Conservation (phyloP, 2,797 vertebrate species). For the Siniperca scherzeri region DNA sequence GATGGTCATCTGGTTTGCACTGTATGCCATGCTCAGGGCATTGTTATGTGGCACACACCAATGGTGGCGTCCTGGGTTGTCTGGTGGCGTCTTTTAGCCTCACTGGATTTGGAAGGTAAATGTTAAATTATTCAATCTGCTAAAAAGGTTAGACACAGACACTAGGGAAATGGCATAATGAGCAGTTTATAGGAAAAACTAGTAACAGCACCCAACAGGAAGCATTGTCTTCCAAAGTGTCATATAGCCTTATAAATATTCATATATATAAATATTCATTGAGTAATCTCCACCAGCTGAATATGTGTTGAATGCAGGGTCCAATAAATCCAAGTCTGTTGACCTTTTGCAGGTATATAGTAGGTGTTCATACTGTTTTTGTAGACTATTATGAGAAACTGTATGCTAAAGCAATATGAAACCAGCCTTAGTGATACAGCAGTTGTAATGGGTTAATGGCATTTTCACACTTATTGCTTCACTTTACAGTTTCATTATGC, state of each 20-base stretch:
- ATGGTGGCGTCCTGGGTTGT: constrained; percentile 55
- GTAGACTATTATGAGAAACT: constrained; percentile 67
- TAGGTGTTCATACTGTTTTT: constrained; percentile 67
- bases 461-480: constrained; percentile 75
- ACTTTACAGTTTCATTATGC: constrained; percentile 70
- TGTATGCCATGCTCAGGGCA: constrained; percentile 35
- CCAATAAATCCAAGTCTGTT: constrained; percentile 77
- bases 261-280: constrained; percentile 82
- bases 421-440: constrained; percentile 55
- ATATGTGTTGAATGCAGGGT: constrained; percentile 68
- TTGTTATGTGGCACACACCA: constrained; percentile 51
- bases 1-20: constrained; percentile 55
- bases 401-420: constrained; percentile 73
- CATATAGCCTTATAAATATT: constrained; percentile 85
- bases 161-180: constrained; percentile 71
- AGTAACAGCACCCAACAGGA: constrained; percentile 77
- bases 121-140: constrained; percentile 80
- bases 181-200: constrained; percentile 77
- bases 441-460: constrained; percentile 60
- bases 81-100: constrained; percentile 67
- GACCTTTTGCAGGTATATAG: constrained; percentile 77
- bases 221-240: constrained; percentile 81
- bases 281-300: constrained; percentile 74
- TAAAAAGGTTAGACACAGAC: constrained; percentile 79
- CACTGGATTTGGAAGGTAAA: constrained; percentile 76